phyloP scores from a whole-genome alignment of 2,797 vertebrate species.

The Aselliscus stoliczkanus region DNA sequence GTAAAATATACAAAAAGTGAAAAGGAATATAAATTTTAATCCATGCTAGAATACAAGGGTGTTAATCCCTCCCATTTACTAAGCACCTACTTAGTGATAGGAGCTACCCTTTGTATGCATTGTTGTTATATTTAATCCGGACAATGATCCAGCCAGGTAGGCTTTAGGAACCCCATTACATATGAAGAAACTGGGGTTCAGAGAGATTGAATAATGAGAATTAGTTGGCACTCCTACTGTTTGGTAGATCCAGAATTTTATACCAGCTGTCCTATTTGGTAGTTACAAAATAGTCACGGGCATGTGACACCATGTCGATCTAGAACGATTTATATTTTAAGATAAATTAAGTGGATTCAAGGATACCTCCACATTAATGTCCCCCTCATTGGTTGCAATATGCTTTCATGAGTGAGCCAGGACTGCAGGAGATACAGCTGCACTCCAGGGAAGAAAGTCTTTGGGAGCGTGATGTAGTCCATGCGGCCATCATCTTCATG shows the following conservation, averaged over 20 bases:
- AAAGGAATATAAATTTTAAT: background rate
- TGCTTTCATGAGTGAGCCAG: background rate
- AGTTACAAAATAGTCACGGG: too few relatives aligned
- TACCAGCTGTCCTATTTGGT: background rate
- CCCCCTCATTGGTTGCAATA: background rate
- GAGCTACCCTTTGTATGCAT: background rate
- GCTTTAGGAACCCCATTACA: background rate
- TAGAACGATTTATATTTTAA: conserved; percentile 16
- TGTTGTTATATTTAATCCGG: background rate
- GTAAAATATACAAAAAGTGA: background rate
- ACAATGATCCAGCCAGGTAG: background rate
- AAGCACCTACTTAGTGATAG: background rate
- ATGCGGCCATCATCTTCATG: background rate
- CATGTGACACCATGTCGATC: background rate
- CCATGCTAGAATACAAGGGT: background rate
- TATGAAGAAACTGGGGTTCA: background rate
- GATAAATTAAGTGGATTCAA: background rate
- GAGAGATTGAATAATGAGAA: background rate
- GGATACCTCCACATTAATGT: background rate
- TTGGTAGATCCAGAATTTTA: background rate
- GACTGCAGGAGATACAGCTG: background rate
- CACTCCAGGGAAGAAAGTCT: background rate
- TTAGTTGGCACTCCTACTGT: background rate
- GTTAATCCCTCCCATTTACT: background rate
- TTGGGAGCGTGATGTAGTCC: background rate